Conservation (phyloP, 2,888 invertebrate genomes). For the Cryptocephalus moraei region DNA sequence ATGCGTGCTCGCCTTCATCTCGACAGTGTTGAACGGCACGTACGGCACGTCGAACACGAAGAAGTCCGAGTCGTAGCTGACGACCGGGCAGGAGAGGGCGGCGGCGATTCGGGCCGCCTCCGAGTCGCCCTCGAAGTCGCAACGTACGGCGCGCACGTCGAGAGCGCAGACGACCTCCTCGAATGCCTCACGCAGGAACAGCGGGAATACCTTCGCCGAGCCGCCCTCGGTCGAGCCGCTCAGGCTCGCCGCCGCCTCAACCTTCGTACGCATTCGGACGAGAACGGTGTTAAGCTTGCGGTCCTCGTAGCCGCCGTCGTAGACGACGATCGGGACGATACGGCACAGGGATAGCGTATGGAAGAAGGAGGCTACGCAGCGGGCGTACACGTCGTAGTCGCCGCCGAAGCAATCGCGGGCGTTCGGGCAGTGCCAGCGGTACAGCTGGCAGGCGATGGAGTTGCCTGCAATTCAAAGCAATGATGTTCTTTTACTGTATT, state of each 20-base stretch:
- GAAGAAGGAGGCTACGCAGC: constrained; percentile 57
- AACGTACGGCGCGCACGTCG: constrained; percentile 56
- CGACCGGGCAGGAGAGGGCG: constrained; percentile 68
- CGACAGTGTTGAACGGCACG: constrained; percentile 64
- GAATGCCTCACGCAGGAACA: constrained; percentile 66
- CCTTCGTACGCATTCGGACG: constrained; percentile 21
- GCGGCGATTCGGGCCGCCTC: constrained; percentile 76
- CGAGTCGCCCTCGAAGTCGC: constrained; percentile 84
- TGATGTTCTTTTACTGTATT: too few species aligned
- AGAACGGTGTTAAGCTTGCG: constrained; percentile 28
- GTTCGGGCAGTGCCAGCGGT: constrained; percentile 42
- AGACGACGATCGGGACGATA: constrained; percentile 60
- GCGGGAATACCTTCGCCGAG: constrained; percentile 47
- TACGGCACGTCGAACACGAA: constrained; percentile 77
- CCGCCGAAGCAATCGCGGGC: constrained; percentile 68
- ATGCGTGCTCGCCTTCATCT: constrained; percentile 27
- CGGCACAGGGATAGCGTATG: constrained; percentile 58
- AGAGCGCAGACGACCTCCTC: constrained; percentile 56
- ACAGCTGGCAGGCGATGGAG: constrained; percentile 62
- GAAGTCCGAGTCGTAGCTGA: constrained; percentile 93
- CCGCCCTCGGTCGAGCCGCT: constrained; percentile 49
- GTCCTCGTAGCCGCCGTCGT: constrained; percentile 59
- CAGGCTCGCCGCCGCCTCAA: constrained; percentile 35
- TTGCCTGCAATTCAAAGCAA: constrained; percentile 37
- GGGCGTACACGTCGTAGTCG: constrained; percentile 71